These are phyloP conservation scores for Dorcus parallelipipedus DNA, from an alignment of 2,888 invertebrate genomes.

Conservation along the genomic window DNA sequence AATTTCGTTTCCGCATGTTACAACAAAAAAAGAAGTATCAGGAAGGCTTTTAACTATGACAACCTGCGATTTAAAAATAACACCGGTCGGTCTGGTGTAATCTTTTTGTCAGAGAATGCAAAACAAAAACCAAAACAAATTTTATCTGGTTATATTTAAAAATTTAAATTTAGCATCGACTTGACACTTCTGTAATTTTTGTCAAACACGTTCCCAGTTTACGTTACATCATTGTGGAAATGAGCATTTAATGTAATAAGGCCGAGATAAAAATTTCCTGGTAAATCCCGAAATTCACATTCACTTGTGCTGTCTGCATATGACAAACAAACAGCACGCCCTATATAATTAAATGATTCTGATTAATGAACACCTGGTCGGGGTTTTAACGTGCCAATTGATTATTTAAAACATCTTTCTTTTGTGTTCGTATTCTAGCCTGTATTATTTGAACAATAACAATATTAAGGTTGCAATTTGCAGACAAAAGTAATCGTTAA, in stretches of 20 bases:
- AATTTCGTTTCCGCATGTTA: no score
- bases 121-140: background rate
- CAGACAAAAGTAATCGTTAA: background rate
- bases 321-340: background rate
- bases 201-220: background rate
- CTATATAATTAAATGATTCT: background rate
- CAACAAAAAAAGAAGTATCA: no score
- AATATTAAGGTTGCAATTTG: background rate
- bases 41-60: no score
- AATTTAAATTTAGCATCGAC: background rate
- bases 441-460: background rate
- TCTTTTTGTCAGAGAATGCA: background rate
- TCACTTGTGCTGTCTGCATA: slow-evolving; percentile 1
- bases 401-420: no score
- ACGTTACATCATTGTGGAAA: background rate
- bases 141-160: no score
- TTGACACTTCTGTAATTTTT: background rate
- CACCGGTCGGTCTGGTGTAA: no score
- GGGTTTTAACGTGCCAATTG: no score
- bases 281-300: background rate
- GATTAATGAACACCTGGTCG: no score
- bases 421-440: no score
- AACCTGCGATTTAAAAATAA: no score
- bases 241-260: slow-evolving; percentile 5
- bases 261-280: background rate